Conservation (phyloP, 2,888 invertebrate species). For the Chalcosyrphus nemorum region DNA sequence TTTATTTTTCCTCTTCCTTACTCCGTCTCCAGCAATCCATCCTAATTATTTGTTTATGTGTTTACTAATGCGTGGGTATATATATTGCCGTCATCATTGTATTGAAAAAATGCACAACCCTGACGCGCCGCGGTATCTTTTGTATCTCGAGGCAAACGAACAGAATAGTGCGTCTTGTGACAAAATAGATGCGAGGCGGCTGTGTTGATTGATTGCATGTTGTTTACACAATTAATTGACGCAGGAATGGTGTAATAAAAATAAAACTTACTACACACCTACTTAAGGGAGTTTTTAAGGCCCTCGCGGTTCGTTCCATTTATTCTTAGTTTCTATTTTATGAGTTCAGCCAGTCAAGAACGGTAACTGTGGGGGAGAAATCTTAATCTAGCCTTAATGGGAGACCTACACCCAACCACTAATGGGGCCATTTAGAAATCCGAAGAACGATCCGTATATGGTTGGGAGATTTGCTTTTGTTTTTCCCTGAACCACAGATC, state of each 20-base stretch:
- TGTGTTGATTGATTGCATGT: constrained; percentile 71
- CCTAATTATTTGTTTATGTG: constrained; percentile 55
- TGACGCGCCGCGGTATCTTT: constrained; percentile 50
- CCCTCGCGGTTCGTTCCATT: constrained; percentile 32
- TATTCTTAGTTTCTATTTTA: constrained; percentile 31
- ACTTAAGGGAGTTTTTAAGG: constrained; percentile 59
- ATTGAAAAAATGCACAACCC: constrained; percentile 22
- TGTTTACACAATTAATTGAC: constrained; percentile 73
- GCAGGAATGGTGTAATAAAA: constrained; percentile 69
- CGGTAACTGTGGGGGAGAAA: constrained; percentile 69
- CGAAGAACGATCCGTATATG: constrained; percentile 32
- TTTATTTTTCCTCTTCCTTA: not conserved
- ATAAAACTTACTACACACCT: constrained; percentile 64
- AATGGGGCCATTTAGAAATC: constrained; percentile 55
- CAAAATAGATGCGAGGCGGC: constrained; percentile 55
- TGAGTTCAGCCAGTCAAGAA: constrained; percentile 52
- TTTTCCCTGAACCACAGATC: constrained; percentile 8
- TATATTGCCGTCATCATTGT: constrained; percentile 31
- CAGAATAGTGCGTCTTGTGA: constrained; percentile 47
- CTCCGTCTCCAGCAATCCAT: not conserved
- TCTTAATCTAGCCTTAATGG: constrained; percentile 18
- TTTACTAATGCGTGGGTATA: constrained; percentile 56
- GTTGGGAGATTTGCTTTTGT: constrained; percentile 20
- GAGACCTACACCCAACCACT: constrained; percentile 39
- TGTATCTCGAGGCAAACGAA: not conserved